Base-by-base conservation (phyloP, 37 sponge, comb jelly and placozoan genomes). In the Petrosia ficiformis region DNA sequence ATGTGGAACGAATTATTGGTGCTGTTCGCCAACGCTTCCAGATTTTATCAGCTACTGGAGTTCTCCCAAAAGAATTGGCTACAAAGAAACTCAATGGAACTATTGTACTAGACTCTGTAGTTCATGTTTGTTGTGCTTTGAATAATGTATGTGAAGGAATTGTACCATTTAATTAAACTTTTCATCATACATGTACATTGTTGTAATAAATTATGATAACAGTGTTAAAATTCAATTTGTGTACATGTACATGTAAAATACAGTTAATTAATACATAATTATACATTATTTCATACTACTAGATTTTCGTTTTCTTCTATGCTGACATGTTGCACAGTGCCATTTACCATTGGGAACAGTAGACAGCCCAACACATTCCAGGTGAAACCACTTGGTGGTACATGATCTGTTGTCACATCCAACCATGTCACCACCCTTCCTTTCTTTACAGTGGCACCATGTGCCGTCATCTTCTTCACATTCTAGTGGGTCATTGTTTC, bases 1-100 rank as follows among this genome's bases (percentile, higher is more conserved):
- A 78, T 57, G 74, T 85, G 1, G 85, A 85, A 67, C 21, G 85
- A 38, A 66, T 77, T 38, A 85, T 85, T 78, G 85, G 85, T 31
- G 6, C 52, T 33, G 40, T 71, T 52, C 52, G 78, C 2, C 84
- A 84, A 30, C 64, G 66, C 21, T 84, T 77, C 44, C 65, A 70
- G 30, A 77, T 84, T 22, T 67, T 84, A 1, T 48, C 34, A 34
- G 72, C 78, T 43, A 84, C 78, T 29, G 57, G 57, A 1, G 67
- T 71, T 16, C 43, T 85, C 19, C 79, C 75, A 28, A 73, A 36
- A 38, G 69, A 85, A 39, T 72, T 68, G 28, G 42, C 71, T 2
- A 60, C 37, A 5, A 38, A 24, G 2, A 76, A 70, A 31, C 25
- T 8, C 26, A 35, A 43, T 70, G 80, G 61, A 26, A 2, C 32